Conservation (phyloP, 92 coral and sea anemone species). For the Zoanthus sansibaricus region DNA sequence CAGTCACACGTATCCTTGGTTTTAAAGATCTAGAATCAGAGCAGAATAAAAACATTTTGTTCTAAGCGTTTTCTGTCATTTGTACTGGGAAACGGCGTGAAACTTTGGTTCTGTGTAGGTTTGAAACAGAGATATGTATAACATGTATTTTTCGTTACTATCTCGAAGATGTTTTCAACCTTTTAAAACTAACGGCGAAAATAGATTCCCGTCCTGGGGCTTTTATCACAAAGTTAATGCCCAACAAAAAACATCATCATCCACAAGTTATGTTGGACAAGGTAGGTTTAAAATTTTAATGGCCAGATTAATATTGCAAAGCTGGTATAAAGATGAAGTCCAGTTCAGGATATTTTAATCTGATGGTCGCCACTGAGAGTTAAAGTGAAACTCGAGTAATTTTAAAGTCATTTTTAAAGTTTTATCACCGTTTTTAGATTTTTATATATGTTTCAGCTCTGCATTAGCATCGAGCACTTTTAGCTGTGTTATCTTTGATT, state of each 20-base stretch:
- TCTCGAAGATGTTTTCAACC: background rate
- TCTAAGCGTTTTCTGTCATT: background rate
- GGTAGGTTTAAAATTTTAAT: slow-evolving; percentile 12
- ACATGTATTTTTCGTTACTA: no score
- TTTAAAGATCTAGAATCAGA: background rate
- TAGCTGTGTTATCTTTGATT: no score
- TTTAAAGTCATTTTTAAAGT: no score
- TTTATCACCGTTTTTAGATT: no score
- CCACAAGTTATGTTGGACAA: slow-evolving; percentile 26
- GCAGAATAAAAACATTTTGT: background rate
- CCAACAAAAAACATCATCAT: background rate
- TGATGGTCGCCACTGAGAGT: no score
- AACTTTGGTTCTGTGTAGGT: slow-evolving; percentile 5
- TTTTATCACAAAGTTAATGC: slow-evolving; percentile 1
- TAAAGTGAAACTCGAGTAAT: no score
- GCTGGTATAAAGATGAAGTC: background rate
- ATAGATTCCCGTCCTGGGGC: background rate
- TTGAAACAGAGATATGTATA: no score
- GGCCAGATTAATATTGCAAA: background rate
- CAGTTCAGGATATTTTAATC: background rate
- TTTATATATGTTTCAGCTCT: no score
- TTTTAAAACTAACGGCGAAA: slow-evolving; percentile 2
- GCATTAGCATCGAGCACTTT: no score
- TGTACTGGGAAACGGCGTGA: background rate
- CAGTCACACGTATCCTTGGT: background rate